These are phyloP conservation scores for Plebejus argus DNA, from an alignment of 2,888 invertebrate genomes.

Conservation along the genomic window DNA sequence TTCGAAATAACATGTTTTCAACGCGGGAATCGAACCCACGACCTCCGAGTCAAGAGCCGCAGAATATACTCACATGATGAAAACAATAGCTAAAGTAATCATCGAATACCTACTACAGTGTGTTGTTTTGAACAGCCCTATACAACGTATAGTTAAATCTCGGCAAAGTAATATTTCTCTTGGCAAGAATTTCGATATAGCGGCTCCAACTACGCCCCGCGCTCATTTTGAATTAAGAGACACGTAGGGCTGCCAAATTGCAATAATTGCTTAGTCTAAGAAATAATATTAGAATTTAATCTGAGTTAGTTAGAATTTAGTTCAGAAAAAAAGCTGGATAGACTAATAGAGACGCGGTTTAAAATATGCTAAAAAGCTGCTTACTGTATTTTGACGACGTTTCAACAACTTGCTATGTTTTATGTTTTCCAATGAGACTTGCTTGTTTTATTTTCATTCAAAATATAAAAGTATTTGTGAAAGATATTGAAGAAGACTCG, in stretches of 20 bases:
- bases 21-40: too few relatives aligned
- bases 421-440: too few relatives aligned
- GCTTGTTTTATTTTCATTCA: too few relatives aligned
- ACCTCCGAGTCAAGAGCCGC: too few relatives aligned
- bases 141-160: constrained; percentile 10
- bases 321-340: too few relatives aligned
- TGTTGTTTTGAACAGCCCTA: neutral
- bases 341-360: too few relatives aligned
- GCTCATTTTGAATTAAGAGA: constrained; percentile 44
- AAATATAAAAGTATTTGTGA: too few relatives aligned
- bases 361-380: too few relatives aligned
- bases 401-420: too few relatives aligned
- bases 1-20: too few relatives aligned
- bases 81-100: neutral
- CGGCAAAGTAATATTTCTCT: constrained; percentile 30
- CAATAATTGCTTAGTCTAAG: neutral
- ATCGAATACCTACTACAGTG: neutral
- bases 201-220: constrained; percentile 43
- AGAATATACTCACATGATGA: neutral
- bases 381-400: too few relatives aligned
- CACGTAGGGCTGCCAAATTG: constrained; percentile 37
- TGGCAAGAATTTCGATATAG: constrained; percentile 43
- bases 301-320: neutral
- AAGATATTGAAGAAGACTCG: too few relatives aligned
- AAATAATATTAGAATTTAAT: neutral